These are phyloP conservation scores for Oscheius sp. DNA, from an alignment of 2,888 invertebrate genomes.

Conservation along the genomic window DNA sequence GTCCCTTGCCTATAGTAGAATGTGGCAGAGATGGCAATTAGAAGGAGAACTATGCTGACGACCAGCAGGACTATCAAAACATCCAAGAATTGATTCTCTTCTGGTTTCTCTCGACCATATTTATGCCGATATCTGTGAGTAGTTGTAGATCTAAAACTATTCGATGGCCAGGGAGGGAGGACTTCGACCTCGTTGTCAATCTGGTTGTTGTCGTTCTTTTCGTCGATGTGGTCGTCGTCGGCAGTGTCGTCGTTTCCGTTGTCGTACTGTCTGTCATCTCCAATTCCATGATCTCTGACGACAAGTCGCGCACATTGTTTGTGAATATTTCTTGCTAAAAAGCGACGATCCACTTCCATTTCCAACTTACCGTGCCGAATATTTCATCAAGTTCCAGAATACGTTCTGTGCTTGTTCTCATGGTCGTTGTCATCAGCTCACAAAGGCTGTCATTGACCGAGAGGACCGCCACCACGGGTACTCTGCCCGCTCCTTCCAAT, in stretches of 20 bases:
- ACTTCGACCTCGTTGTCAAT: background rate
- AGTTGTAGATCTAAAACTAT: slow-evolving; percentile 3
- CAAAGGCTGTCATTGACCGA: slow-evolving; percentile 27
- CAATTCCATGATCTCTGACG: background rate
- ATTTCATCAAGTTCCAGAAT: slow-evolving; percentile 16
- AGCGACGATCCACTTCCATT: background rate
- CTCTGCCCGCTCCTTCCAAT: slow-evolving; percentile 26
- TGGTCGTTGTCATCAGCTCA: slow-evolving; percentile 24
- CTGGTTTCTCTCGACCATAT: slow-evolving; percentile 14
- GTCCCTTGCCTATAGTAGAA: slow-evolving; percentile 27
- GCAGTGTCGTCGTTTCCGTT: background rate
- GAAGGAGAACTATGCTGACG: slow-evolving; percentile 28
- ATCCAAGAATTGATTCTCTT: slow-evolving; percentile 32
- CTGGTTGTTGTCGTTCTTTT: background rate
- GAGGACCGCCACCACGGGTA: slow-evolving; percentile 10
- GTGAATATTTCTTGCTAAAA: slow-evolving; percentile 18
- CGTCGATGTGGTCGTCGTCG: slow-evolving; percentile 8
- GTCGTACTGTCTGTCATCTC: background rate
- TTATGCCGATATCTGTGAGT: slow-evolving; percentile 21
- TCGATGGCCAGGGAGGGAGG: background rate
- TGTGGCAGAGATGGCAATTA: slow-evolving; percentile 33
- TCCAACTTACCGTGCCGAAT: slow-evolving; percentile 23
- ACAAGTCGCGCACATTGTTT: background rate
- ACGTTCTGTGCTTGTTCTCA: background rate
- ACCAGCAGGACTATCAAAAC: slow-evolving; percentile 31